Evolutionary conservation across 2,797 vertebrate species (phyloP), one percentile per base, ranked within the genome.

Genomic region (Myiothlypis chrysogaster): DNA sequence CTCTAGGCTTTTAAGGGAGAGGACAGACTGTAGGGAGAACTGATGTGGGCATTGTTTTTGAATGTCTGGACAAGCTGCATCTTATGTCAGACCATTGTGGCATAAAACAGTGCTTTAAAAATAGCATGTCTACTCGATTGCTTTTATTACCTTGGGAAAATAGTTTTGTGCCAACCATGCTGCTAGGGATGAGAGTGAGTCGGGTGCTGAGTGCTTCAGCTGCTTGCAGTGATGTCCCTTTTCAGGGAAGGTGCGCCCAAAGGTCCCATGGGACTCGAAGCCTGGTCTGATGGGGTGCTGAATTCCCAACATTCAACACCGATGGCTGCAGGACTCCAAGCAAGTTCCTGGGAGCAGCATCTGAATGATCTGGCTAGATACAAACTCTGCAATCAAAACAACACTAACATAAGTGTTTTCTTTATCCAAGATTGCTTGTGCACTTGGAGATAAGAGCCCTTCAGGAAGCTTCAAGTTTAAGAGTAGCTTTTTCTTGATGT

Each of bases 81-180:
- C 59, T 96, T 87, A 80, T 94, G 77, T 93, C 92, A 89, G 83
- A 30, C 83, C 68, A 93, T 84, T 94, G 96, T 96, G 94, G 90
- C 83, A 60, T 71, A 89, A 91, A 95, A 80, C 52, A 77, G 83
- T 57, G 65, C 80, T 93, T 92, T 90, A 94, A 96, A 96, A 94
- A 95, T 93, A 97, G 79, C 46, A 30, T 30, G 73, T 68, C 86
- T 90, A 21, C 71, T 94, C 79, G 35, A 44, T 91, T 77, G 83
- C 52, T 91, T 83, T 72, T 81, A 78, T 76, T 66, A 50, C 87
- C 64, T 81, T 68, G 69, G 50, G 53, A 88, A 83, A 93, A 83
- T 16, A 76, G 9, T 18, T 78, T 75, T 56, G 60, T 84, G 85
- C 89, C 66, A 66, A 4, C 63, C 2, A 0, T 41, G 30, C 39